phyloP scores from a whole-genome alignment of 2,888 invertebrate genomes.

The Heteromurus nitidus region DNA sequence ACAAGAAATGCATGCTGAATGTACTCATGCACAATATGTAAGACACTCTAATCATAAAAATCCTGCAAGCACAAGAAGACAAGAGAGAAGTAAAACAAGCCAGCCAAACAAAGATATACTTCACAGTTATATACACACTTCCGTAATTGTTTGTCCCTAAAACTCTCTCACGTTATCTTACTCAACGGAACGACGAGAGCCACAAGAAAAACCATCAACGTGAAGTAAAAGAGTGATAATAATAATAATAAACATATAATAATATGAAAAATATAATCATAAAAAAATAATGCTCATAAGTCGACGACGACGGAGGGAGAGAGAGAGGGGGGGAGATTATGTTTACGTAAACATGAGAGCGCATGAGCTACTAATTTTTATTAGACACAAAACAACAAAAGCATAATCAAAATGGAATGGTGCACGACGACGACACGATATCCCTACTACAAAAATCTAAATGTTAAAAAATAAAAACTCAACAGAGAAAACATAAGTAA shows the following conservation, averaged over 20 bases:
- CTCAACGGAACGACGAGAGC: slow-evolving; percentile 11
- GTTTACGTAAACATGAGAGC: neutral
- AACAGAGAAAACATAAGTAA: no score
- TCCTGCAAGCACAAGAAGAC: neutral
- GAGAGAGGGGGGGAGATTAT: neutral
- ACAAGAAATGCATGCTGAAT: slow-evolving; percentile 6
- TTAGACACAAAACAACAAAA: neutral
- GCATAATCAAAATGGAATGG: neutral
- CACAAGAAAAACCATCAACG: slow-evolving; percentile 19
- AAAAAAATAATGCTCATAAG: neutral
- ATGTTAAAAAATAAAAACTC: no score
- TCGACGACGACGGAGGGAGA: neutral
- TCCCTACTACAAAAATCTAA: no score
- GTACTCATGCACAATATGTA: slow-evolving; percentile 8
- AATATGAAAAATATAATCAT: neutral
- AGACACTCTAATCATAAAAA: no score
- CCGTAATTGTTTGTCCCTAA: slow-evolving; percentile 37
- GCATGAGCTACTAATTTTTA: neutral
- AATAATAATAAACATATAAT: neutral
- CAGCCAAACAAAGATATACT: slow-evolving; percentile 35
- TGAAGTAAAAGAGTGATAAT: slow-evolving; percentile 1
- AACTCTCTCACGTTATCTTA: slow-evolving; percentile 38
- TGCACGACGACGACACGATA: neutral
- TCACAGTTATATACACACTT: slow-evolving; percentile 24
- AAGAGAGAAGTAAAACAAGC: neutral